Base-by-base conservation (phyloP, 1,140 invertebrate genomes). In the Sitobion miscanthi region DNA sequence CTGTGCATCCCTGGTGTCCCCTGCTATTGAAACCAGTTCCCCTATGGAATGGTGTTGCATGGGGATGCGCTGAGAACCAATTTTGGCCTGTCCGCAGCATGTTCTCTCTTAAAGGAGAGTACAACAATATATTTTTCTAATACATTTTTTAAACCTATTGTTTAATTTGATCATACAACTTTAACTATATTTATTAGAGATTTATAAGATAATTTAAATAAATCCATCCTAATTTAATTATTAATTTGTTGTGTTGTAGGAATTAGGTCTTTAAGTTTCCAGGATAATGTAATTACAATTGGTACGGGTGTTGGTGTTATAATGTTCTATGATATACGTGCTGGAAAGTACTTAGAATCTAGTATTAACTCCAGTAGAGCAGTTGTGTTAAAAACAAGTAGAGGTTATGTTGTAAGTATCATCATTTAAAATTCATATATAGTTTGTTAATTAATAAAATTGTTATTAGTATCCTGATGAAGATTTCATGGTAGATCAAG, bases 241-340 rank as follows among this genome's bases (percentile, higher is more conserved):
- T 47, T 42, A 23, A 23, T 85, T 42, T 83, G 6, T 47, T 30
- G 94, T 91, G 93, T 94, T 94, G 77, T 45, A 96, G 96, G 96
- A 86, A 98, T 99, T 86, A 96, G 98, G 93, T 99, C 98, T 4
- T 97, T 98, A 45, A 98, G 97, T 95, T 99, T 99, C 95, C 97
- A 97, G 95, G 97, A 97, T 1, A 97, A 98, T 94, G 96, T 99
- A 94, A 95, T 99, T 93, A 99, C 98, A 5, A 98, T 99, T 94
- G 98, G 98, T 30, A 99, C 98, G 9, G 98, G 98, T 1, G 96
- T 98, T 85, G 98, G 98, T 88, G 97, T 98, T 95, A 96, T 99
- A 2, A 97, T 99, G 96, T 99, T 99, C 95, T 99, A 99, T 95
- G 99, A 99, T 95, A 95, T 99, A 87, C 96, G 97, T 94, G 98